Conservation (phyloP, 1,140 invertebrate species). For the Micrasema minimum region DNA sequence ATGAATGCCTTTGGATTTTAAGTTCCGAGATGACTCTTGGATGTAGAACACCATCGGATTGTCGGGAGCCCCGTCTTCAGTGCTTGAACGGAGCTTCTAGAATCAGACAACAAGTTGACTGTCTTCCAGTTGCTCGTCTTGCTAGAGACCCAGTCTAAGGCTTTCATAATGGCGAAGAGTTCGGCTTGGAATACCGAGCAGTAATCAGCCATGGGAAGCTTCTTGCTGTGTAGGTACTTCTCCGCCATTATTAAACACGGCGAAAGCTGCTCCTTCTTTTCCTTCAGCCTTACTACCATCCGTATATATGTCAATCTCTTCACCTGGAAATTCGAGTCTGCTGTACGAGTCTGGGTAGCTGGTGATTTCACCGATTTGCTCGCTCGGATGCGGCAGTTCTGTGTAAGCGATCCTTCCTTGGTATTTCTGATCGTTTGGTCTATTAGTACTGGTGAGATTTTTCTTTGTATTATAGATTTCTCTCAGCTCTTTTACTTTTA, state of each 20-base stretch:
- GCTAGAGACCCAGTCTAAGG: background rate
- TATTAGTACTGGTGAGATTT: background rate
- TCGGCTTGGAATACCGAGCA: slow-evolving; percentile 7
- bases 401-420: background rate
- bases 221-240: background rate
- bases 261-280: slow-evolving; percentile 2
- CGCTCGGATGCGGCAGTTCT: background rate
- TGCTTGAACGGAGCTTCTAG: background rate
- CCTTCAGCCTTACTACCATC: slow-evolving; percentile 5
- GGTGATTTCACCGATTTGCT: no score
- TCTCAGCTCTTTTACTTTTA: slow-evolving; percentile 3
- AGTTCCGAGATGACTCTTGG: background rate
- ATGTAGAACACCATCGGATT: slow-evolving; percentile 3
- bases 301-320: slow-evolving; percentile 7
- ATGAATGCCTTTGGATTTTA: background rate
- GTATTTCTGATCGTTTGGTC: background rate
- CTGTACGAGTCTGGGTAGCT: background rate
- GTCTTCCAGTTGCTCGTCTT: background rate
- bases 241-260: background rate
- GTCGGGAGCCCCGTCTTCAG: background rate
- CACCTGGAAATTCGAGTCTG: background rate
- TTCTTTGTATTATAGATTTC: background rate
- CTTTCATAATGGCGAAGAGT: slow-evolving; percentile 6
- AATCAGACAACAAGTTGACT: background rate
- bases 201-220: slow-evolving; percentile 10